Evolutionary conservation across 2,888 invertebrate species (phyloP).

Genomic region (Pollenia amentaria): DNA sequence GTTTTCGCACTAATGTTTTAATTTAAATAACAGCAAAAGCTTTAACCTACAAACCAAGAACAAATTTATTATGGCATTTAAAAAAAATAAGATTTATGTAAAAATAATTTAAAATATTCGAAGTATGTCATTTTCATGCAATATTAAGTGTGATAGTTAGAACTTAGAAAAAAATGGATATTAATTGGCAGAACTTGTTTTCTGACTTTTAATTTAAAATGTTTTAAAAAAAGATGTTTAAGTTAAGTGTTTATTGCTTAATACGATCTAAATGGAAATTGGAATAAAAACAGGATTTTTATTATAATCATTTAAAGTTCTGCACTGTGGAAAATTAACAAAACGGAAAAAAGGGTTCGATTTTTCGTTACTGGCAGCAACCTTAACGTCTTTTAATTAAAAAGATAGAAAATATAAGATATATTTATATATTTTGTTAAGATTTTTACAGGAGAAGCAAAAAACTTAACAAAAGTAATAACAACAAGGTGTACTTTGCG

Average conservation of each 20-base stretch:
- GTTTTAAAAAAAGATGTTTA: neutral
- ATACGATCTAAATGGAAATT: neutral
- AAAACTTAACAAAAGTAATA: too few species aligned
- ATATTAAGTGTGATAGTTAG: conserved; percentile 15
- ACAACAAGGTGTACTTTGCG: too few species aligned
- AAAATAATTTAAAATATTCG: conserved; percentile 10
- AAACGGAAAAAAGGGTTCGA: too few species aligned
- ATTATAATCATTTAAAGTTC: neutral
- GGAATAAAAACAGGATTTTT: neutral
- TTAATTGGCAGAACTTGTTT: conserved; percentile 1
- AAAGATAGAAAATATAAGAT: too few species aligned
- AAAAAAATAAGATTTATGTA: neutral
- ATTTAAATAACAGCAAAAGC: conserved; percentile 47
- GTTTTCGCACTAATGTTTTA: neutral
- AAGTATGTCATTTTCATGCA: neutral
- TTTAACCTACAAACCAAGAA: conserved; percentile 40
- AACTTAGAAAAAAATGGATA: neutral
- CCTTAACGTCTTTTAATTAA: too few species aligned
- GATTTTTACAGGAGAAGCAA: too few species aligned
- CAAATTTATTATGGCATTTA: conserved; percentile 10
- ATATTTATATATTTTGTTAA: too few species aligned
- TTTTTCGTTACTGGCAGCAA: too few species aligned
- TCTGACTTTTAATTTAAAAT: neutral
- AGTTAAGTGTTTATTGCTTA: neutral
- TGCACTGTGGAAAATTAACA: too few species aligned